These are phyloP conservation scores for Enoplolaimus lenunculus DNA, from an alignment of 2,888 invertebrate genomes.

Conservation along the genomic window DNA sequence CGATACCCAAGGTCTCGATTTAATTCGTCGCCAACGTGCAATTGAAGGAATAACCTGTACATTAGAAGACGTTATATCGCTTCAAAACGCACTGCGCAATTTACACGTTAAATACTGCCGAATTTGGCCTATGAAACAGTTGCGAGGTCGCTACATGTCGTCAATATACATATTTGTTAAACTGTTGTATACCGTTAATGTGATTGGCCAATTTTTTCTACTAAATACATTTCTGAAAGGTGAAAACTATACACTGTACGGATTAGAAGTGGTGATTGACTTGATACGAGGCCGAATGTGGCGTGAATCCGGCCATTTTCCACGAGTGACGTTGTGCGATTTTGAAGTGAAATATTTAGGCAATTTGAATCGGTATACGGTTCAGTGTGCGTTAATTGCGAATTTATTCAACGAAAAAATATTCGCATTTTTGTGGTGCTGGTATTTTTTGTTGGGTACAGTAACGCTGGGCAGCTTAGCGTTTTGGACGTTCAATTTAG, in stretches of 20 bases:
- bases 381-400: slow-evolving; percentile 15
- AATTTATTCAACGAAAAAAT: too few relatives aligned
- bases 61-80: not conserved
- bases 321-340: slow-evolving; percentile 22
- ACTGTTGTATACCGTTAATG: not conserved
- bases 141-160: slow-evolving; percentile 2
- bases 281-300: slow-evolving; percentile 5
- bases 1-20: not conserved
- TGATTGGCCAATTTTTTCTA: slow-evolving; percentile 10
- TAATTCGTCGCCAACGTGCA: not conserved
- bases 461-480: not conserved
- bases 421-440: slow-evolving; percentile 17
- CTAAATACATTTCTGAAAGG: not conserved
- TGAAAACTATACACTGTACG: not conserved
- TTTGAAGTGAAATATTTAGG: slow-evolving; percentile 16
- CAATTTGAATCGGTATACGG: slow-evolving; percentile 19
- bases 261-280: slow-evolving; percentile 7
- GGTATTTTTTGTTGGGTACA: not conserved
- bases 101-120: not conserved
- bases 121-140: too few relatives aligned
- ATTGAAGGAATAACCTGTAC: not conserved
- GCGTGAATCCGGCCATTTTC: slow-evolving; percentile 13
- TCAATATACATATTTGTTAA: not conserved
- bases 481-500: slow-evolving; percentile 7
- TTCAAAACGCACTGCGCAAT: not conserved